Evolutionary conservation across 1,140 invertebrate genomes (phyloP), one percentile per base, ranked within the genome.

Genomic region (Temnothorax curvispinosus): DNA sequence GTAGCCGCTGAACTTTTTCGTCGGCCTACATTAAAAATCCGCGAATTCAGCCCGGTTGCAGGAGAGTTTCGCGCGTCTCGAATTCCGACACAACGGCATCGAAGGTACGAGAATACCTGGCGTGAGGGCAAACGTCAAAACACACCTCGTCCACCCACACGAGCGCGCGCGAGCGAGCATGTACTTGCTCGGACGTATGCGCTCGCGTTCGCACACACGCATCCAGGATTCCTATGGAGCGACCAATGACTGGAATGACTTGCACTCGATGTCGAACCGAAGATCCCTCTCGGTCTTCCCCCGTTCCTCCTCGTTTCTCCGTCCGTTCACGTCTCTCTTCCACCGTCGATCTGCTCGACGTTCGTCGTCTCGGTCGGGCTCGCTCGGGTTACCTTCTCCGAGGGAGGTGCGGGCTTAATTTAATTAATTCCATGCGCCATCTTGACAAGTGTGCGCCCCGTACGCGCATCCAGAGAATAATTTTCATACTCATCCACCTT

Each of bases 161-260:
- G 87, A 89, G 32, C 76, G 78, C 60, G 72, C 87, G 72, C 87
- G 72, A 41, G 62, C 64, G 52, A 27, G 27, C 35, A 50, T 44
- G 41, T n/a, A 58, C 38, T 32, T 54, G 85, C 82, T 92, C 90
- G 89, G 35, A 76, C 90, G 72, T 90, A 89, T 38, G 58, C 54
- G 54, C 56, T 71, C 65, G 75, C 62, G 54, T 54, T 60, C 60
- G 72, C 77, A 65, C 89, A 75, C 84, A 86, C 88, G 91, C 92
- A 87, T 89, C 88, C 35, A 81, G 90, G 93, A 94, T 94, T 93
- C 93, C 93, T 93, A 94, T 88, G 92, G 93, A 93, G 94, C 93
- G 94, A 90, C 93, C 93, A 94, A 94, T 95, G 94, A 95, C 93
- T 94, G 94, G 94, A 94, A 95, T 94, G 94, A 95, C 94, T 95